Evolutionary conservation across 2,888 invertebrate species (phyloP).

Genomic region (Nomada ruficornis): DNA sequence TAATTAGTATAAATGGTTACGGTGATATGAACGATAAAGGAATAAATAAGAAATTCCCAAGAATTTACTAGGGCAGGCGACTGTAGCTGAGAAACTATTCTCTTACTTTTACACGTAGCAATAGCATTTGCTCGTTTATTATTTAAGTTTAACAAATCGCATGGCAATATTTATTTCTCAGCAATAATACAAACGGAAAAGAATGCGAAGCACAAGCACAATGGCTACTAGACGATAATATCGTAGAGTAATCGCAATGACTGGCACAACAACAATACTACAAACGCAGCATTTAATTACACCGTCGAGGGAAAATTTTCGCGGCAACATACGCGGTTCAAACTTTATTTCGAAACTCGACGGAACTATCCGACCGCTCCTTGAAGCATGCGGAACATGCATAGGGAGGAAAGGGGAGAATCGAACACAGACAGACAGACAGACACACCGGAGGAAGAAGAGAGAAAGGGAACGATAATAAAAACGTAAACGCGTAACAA

Average conservation of each 20-base stretch:
- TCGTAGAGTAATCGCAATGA: constrained; percentile 5
- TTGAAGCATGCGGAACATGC: constrained; percentile 8
- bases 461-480: constrained; percentile 11
- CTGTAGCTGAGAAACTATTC: no score
- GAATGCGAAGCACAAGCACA: not conserved
- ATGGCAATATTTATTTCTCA: not conserved
- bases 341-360: constrained; percentile 41
- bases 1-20: no score
- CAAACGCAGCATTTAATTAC: constrained; percentile 32
- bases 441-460: not conserved
- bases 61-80: no score
- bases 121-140: no score
- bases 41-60: no score
- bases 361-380: constrained; percentile 27
- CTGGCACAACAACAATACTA: constrained; percentile 2
- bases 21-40: no score
- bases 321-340: constrained; percentile 17
- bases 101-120: no score
- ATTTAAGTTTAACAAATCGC: no score
- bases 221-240: not conserved
- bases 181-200: not conserved
- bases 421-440: not conserved
- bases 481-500: constrained; percentile 46
- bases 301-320: constrained; percentile 36
- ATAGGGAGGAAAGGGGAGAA: not conserved